Base-by-base conservation (phyloP, 2,113 vertebrate genomes). In the Perca flavescens region DNA sequence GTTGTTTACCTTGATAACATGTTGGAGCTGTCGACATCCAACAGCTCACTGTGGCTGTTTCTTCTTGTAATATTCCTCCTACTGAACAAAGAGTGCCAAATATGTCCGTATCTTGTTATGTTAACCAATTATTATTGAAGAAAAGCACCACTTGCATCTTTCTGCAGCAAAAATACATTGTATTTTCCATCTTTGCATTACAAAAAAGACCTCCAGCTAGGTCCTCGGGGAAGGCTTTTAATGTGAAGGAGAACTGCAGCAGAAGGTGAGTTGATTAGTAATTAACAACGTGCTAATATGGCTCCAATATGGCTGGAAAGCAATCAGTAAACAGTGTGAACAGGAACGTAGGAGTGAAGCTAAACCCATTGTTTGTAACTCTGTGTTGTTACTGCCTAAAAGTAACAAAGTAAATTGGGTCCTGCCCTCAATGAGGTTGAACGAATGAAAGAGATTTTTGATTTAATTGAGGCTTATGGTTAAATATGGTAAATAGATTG, bases 1-100 rank as follows among this genome's bases (percentile, higher is more conserved):
- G 22, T 72, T 58, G 53, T 69, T 70, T 22, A 21, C 10, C 15
- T 72, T 19, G 69, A 47, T 28, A 13, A 72, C 36, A 57, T 40
- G 34, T 58, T 28, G 36, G 36, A 28, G 22, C n/a, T 31, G 36
- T 31, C 5, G 14, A 16, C 58, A 28, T 50, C 64, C 11, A 31
- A 21, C 50, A 16, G 12, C 31, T 70, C 66, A 53, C 31, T 11
- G 50, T 16, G 13, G 50, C 50, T 15, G 5, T 31, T 68, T 52
- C 1, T 34, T 22, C 12, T 69, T 53, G 3, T 70, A 22, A n/a
- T 15, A 16, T 36, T 14, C 28, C 17, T n/a, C 25, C 49, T 4
- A 19, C 31, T 34, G 17, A 3, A 2, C 56, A 60, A 31, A 60
- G 3, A 9, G 57, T 16, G 6, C 14, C 22, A 16, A 4, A 31